Evolutionary conservation across 2,888 invertebrate genomes (phyloP), one percentile per base, ranked within the genome.

Genomic region (Sarcophaga caerulescens): DNA sequence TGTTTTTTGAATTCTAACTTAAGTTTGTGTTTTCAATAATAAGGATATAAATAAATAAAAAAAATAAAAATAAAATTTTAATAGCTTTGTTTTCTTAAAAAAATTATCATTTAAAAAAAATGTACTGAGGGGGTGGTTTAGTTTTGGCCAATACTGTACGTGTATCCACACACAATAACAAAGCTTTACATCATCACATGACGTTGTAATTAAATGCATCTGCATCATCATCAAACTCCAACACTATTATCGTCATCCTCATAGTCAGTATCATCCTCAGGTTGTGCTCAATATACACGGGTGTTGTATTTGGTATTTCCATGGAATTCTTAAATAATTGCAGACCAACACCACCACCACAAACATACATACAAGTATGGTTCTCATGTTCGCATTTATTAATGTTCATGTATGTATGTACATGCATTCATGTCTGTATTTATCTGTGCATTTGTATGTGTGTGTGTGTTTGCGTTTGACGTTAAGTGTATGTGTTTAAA

Each of bases 201-300:
- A 66, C 69, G 73, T 63, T 75, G 84, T 75, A 84, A 84, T 86
- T 86, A 86, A 86, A 86, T 78, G 84, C 86, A 86, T 78, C 84
- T 86, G 81, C 71, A 77, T 59, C 78, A 57, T 59, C 78, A 60
- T 59, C 59, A 66, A 65, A 14, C 65, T 45, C 23, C 35, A 59
- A 45, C 44, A 25, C 4, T 47, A 68, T 23, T 44, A 52, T 3
- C 76, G 5, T 35, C 45, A 62, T 8, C 65, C 62, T 35, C 63
- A 52, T 60, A 6, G 10, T 21, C 44, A n/a, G 59, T 35, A 71
- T 71, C 47, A 60, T 82, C 3, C 19, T 68, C 14, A 45, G 75
- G 60, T 70, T 70, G 62, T 52, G 25, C 74, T 69, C 63, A 71
- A 65, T 65, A 77, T 73, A 35, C 35, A 25, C 6, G 6, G 0